phyloP scores from a whole-genome alignment of 1,140 invertebrate species.

The Nasonia longicornis region DNA sequence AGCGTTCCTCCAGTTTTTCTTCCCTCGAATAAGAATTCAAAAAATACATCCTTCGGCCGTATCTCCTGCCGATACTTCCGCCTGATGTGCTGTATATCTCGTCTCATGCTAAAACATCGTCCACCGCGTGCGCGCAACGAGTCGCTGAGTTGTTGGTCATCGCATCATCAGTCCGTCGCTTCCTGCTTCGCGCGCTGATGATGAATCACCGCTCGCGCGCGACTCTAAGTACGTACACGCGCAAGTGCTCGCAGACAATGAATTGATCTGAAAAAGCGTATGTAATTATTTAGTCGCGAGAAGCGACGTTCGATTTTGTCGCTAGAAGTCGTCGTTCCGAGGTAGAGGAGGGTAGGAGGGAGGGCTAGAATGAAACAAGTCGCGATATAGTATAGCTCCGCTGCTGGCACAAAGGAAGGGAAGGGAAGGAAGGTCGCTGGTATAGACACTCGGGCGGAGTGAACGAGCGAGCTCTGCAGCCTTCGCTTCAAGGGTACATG shows the following conservation, averaged over 20 bases:
- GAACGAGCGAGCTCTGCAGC: constrained; percentile 53
- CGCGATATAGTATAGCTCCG: constrained; percentile 34
- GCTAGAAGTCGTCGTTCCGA: not conserved
- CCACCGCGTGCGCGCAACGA: no score
- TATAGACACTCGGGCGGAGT: constrained; percentile 49
- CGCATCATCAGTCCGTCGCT: not conserved
- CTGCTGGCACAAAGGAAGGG: constrained; percentile 49
- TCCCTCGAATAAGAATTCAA: not conserved
- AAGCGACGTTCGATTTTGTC: not conserved
- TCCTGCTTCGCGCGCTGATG: not conserved
- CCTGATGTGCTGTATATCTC: not conserved
- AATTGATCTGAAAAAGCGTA: not conserved
- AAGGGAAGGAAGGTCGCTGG: constrained; percentile 56
- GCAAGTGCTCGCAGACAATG: not conserved
- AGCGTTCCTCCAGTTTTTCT: not conserved
- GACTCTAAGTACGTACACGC: not conserved
- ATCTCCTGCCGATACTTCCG: not conserved
- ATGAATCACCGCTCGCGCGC: not conserved
- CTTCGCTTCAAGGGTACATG: constrained; percentile 67
- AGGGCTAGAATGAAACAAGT: constrained; percentile 50
- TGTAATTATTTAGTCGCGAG: not conserved
- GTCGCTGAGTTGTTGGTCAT: not conserved
- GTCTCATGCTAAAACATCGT: not conserved
- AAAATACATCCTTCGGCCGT: not conserved
- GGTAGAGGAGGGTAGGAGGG: not conserved